Conservation (phyloP, 1,140 invertebrate species). For the Papilio machaon region DNA sequence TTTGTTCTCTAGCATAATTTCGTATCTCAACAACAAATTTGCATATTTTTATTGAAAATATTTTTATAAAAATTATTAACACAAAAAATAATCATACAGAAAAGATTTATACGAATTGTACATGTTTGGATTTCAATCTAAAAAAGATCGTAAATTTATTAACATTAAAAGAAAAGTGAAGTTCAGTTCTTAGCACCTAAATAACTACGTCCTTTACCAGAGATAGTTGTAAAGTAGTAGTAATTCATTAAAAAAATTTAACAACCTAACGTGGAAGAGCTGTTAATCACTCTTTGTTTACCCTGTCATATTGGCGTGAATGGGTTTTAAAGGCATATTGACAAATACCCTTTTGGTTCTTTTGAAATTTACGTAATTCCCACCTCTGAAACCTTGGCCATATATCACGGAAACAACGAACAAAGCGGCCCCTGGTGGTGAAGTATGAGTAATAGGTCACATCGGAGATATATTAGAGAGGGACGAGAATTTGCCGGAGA, state of each 20-base stretch:
- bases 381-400: slow-evolving; percentile 42
- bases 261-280: neutral
- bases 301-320: neutral
- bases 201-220: neutral
- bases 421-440: slow-evolving; percentile 53
- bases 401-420: slow-evolving; percentile 47
- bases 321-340: slow-evolving; percentile 40
- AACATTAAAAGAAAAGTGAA: too few relatives aligned
- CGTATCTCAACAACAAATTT: neutral
- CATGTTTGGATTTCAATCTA: neutral
- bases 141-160: too few relatives aligned
- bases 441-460: slow-evolving; percentile 55
- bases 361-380: slow-evolving; percentile 42
- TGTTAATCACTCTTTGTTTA: slow-evolving; percentile 17
- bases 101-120: too few relatives aligned
- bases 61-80: neutral
- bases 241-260: neutral
- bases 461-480: slow-evolving; percentile 44
- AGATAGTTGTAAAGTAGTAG: neutral
- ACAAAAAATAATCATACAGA: too few relatives aligned
- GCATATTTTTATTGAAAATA: too few relatives aligned
- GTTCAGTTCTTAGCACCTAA: neutral
- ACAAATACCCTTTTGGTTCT: slow-evolving; percentile 33
- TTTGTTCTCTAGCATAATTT: slow-evolving; percentile 30
- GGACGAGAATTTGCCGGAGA: slow-evolving; percentile 45